Evolutionary conservation across 2,113 vertebrate species (phyloP).

Genomic region (Prinia subflava): DNA sequence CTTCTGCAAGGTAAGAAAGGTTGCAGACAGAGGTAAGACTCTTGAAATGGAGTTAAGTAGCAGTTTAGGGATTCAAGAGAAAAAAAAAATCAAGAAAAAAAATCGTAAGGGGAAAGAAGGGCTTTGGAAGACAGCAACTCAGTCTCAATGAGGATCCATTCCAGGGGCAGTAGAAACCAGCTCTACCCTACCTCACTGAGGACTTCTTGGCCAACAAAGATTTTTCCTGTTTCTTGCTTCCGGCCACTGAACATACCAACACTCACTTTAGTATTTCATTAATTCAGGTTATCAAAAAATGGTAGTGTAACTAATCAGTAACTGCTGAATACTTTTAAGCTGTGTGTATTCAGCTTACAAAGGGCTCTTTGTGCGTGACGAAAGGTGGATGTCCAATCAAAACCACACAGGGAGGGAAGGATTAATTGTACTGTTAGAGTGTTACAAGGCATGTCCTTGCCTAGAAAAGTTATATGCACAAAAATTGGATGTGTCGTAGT

Average conservation of each 20-base stretch:
- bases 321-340: not conserved
- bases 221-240: not conserved
- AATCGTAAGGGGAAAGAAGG: not conserved
- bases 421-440: not conserved
- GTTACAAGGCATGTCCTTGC: not conserved
- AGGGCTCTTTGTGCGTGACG: not conserved
- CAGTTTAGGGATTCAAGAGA: not conserved
- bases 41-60: not conserved
- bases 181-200: not conserved
- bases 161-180: not conserved
- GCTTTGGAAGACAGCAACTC: not conserved
- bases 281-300: not conserved
- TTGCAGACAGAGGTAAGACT: not conserved
- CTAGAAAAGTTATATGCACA: not conserved
- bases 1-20: not conserved
- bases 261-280: not conserved
- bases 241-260: not conserved
- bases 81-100: not conserved
- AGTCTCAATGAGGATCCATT: not conserved
- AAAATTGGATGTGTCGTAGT: fast-evolving
- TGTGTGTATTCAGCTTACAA: not conserved
- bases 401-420: not conserved
- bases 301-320: not conserved
- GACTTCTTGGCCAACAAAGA: not conserved
- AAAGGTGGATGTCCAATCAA: not conserved